Conservation (phyloP, 2,888 invertebrate species). For the Hermodice carunculata region DNA sequence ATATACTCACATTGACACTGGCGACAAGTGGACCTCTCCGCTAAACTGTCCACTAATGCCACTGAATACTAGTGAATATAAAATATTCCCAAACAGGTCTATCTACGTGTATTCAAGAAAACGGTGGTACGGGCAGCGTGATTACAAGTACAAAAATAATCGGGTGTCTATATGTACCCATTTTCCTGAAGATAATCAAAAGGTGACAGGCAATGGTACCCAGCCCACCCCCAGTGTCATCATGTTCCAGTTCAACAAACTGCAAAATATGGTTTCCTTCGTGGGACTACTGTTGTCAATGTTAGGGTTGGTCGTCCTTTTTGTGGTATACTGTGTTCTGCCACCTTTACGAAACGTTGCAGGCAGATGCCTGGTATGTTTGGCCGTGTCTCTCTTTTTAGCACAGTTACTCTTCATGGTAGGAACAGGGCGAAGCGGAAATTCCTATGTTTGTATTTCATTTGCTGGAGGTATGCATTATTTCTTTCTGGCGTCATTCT, state of each 20-base stretch:
- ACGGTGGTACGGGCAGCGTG: neutral
- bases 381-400: slow-evolving; percentile 71
- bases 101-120: neutral
- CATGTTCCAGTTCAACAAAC: slow-evolving; percentile 23
- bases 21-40: neutral
- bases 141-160: neutral
- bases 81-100: slow-evolving; percentile 18
- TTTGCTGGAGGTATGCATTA: slow-evolving; percentile 72
- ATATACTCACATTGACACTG: neutral
- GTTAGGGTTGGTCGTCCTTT: slow-evolving; percentile 70
- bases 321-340: slow-evolving; percentile 70
- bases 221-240: slow-evolving; percentile 6
- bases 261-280: slow-evolving; percentile 71
- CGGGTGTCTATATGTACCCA: neutral
- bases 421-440: neutral
- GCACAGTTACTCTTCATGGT: slow-evolving; percentile 73
- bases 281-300: slow-evolving; percentile 76
- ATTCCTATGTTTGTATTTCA: slow-evolving; percentile 61
- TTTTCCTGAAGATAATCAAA: neutral
- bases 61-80: slow-evolving; percentile 20
- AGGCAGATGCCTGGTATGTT: slow-evolving; percentile 73
- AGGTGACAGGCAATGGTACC: neutral
- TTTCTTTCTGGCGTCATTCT: slow-evolving; percentile 73
- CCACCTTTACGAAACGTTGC: slow-evolving; percentile 72
- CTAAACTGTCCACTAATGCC: neutral